Base-by-base conservation (phyloP, 2,113 vertebrate species). In the Tiliqua scincoides region DNA sequence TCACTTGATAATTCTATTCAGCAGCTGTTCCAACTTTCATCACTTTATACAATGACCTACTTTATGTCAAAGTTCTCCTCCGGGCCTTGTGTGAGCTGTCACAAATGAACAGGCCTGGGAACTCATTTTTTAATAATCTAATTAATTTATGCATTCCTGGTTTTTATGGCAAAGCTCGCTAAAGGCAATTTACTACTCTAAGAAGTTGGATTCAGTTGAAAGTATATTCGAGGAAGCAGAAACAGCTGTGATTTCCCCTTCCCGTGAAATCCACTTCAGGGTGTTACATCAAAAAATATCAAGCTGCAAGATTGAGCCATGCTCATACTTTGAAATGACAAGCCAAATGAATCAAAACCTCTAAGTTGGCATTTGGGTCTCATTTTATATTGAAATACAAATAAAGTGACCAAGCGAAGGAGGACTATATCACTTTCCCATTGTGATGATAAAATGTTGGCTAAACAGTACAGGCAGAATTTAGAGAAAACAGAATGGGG, bases 61-160 rank as follows among this genome's bases (percentile, higher is more conserved):
- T 92, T 93, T 86, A 86, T 84, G 62, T 75, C 67, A 27, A 80
- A 83, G 14, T 85, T 90, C 48, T 91, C 89, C 85, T 92, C 0
- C 0, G 65, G 87, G 89, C 54, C 63, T 83, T 63, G 61, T 80
- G 91, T 92, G 83, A 92, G 83, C 89, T 90, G 82, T 83, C 89
- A 93, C 84, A 85, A 86, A 84, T 70, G 82, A 89, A 90, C 20
- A 89, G 81, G 79, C 72, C 71, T 75, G 68, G 80, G 59, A 91
- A 91, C 82, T 84, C 0, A 77, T 78, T 92, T 94, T 83, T 92
- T 84, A 89, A 91, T 90, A 89, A 92, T 91, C 86, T 92, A 93
- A 96, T 93, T 93, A 92, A 92, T 89, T 88, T 88, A 93, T 88
- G 88, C 85, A 91, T 85, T 91, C 67, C 88, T 86, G 87, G 83